phyloP scores from a whole-genome alignment of 2,888 invertebrate genomes.

The Drosophila yooni region DNA sequence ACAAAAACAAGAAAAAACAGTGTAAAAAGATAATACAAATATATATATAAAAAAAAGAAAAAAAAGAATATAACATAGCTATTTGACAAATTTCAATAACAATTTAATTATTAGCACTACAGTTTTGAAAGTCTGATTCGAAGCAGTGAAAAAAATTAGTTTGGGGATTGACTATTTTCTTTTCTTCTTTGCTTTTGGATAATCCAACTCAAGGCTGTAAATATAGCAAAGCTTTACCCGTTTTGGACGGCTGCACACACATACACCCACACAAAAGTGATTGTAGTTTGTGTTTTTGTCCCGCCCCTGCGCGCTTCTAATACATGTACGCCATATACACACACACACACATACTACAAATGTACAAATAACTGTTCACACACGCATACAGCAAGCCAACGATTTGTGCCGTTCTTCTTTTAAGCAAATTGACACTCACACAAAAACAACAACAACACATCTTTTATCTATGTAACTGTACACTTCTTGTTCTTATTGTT shows the following conservation, averaged over 20 bases:
- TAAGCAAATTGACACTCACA: constrained; percentile 29
- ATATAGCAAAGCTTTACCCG: constrained; percentile 50
- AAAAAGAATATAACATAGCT: constrained; percentile 3
- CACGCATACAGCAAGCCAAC: constrained; percentile 23
- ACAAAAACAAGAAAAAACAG: constrained; percentile 19
- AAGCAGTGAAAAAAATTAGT: background rate
- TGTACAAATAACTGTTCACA: constrained; percentile 36
- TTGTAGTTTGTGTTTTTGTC: constrained; percentile 51
- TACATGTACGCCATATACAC: constrained; percentile 23
- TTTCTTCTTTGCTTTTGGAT: background rate
- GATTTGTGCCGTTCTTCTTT: constrained; percentile 51
- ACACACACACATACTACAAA: constrained; percentile 14
- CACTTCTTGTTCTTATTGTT: constrained; percentile 79
- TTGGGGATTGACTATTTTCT: constrained; percentile 1
- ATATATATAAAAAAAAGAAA: constrained; percentile 8
- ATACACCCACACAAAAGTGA: constrained; percentile 14
- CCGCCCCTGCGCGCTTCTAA: constrained; percentile 47
- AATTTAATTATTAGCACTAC: constrained; percentile 3
- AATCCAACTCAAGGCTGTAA: constrained; percentile 45
- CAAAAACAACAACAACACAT: constrained; percentile 22
- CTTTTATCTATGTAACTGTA: constrained; percentile 65
- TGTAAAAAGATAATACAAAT: constrained; percentile 29
- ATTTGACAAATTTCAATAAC: constrained; percentile 1
- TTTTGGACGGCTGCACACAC: constrained; percentile 27
- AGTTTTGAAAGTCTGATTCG: constrained; percentile 14